Percentiles rank a stretch among this genome's conserved stretches.
phyloP scores from a whole-genome alignment of 2,797 vertebrate genomes.

The Dermochelys coriacea region DNA sequence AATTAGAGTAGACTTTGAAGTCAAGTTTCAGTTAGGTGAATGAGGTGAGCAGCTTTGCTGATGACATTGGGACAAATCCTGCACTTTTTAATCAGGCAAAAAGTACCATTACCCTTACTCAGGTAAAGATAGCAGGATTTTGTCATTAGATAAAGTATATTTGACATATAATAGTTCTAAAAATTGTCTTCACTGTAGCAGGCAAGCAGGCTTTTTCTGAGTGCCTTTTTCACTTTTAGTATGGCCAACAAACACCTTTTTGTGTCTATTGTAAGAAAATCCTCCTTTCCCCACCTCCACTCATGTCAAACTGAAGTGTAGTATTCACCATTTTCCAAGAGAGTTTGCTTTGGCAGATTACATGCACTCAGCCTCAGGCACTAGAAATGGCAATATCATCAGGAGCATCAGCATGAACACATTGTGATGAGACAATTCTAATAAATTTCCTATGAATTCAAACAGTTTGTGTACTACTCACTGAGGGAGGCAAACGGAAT shows the following conservation, averaged over 20 bases:
- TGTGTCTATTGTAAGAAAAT: not conserved
- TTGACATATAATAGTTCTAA: not conserved
- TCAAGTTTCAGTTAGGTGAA: not conserved
- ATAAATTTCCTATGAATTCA: not conserved
- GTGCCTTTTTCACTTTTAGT: not conserved
- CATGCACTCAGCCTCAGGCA: not conserved
- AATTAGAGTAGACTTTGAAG: not conserved
- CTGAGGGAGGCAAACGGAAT: not conserved
- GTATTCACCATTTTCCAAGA: slow-evolving; percentile 1
- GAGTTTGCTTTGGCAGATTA: slow-evolving; percentile 24
- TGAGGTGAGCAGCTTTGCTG: not conserved
- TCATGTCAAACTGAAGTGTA: not conserved
- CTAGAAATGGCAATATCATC: slow-evolving; percentile 1
- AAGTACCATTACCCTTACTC: not conserved
- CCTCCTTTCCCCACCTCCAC: slow-evolving; percentile 9
- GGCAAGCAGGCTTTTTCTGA: not conserved
- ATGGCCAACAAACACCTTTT: not conserved
- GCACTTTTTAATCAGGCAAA: not conserved
- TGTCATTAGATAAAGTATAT: not conserved
- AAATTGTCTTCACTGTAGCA: not conserved
- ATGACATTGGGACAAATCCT: not conserved
- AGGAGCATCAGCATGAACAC: not conserved
- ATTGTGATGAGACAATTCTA: slow-evolving; percentile 6
- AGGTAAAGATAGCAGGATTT: not conserved
- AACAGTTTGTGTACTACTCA: not conserved